A percentile compares a stretch with the other conserved stretches of the same genome.
Conservation (phyloP, 2,888 invertebrate genomes). For the Leucophenga maculata region DNA sequence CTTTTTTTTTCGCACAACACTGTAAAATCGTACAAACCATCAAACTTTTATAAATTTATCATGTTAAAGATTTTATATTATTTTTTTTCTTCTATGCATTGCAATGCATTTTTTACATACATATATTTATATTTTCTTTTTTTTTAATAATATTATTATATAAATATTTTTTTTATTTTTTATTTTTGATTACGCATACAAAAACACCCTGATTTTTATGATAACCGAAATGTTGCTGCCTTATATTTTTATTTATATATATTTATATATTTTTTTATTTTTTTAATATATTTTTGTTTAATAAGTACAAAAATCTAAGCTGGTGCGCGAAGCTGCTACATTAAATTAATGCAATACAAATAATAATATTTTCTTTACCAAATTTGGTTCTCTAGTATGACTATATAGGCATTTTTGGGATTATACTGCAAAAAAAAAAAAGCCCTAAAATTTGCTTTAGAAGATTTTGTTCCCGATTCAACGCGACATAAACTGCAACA, state of each 20-base stretch:
- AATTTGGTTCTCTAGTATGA: too few relatives aligned
- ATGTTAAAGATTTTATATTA: too few relatives aligned
- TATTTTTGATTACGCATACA: too few relatives aligned
- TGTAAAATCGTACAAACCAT: too few relatives aligned
- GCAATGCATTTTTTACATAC: background rate
- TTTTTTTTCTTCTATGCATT: background rate
- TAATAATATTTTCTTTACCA: background rate
- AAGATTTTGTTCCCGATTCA: conserved; percentile 20
- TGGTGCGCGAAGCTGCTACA: background rate
- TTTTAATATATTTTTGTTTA: background rate
- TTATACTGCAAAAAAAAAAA: too few relatives aligned
- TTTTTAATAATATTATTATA: background rate
- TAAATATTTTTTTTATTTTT: background rate
- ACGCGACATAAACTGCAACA: background rate
- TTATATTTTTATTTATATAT: background rate
- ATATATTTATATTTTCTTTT: background rate
- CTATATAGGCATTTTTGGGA: too few relatives aligned
- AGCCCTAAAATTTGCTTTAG: background rate
- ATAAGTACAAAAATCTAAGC: conserved; percentile 12
- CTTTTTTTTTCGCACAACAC: too few relatives aligned
- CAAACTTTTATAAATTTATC: too few relatives aligned
- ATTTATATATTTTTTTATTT: background rate
- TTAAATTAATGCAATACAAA: background rate
- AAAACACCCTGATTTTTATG: conserved; percentile 12
- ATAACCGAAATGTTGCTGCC: conserved; percentile 18